Conservation (phyloP, 2,113 vertebrate species). For the Ascaphus truei region DNA sequence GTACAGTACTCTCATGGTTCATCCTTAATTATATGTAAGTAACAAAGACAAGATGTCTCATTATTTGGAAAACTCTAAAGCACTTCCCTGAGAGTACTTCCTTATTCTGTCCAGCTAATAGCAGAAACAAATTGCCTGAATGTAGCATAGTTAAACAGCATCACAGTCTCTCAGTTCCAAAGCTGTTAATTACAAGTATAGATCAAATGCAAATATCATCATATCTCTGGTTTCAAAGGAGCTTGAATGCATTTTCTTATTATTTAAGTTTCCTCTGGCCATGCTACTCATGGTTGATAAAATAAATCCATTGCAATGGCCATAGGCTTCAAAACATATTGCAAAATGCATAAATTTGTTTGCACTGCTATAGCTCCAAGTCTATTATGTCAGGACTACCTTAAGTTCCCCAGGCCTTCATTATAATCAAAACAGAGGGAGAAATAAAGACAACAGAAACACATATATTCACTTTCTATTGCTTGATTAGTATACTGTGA, state of each 20-base stretch:
- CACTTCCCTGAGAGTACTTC: constrained; percentile 24
- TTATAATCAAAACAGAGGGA: background rate
- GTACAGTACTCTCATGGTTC: constrained; percentile 16
- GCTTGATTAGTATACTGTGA: too few relatives aligned
- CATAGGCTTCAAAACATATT: background rate
- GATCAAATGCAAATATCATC: constrained; percentile 34
- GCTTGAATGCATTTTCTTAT: background rate
- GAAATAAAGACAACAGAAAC: background rate
- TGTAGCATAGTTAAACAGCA: constrained; percentile 28
- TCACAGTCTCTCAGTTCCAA: constrained; percentile 11
- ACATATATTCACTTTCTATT: too few relatives aligned
- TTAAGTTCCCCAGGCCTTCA: background rate
- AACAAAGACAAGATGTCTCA: constrained; percentile 18
- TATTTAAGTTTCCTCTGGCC: constrained; percentile 6
- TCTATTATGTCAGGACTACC: background rate
- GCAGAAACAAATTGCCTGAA: constrained; percentile 17
- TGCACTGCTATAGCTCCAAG: background rate
- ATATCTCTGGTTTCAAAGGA: constrained; percentile 16
- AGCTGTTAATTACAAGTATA: constrained; percentile 36
- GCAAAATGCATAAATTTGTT: background rate
- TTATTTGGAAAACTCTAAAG: constrained; percentile 23
- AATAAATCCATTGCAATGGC: background rate
- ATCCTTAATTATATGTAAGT: constrained; percentile 23
- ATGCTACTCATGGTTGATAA: background rate
- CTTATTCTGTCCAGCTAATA: constrained; percentile 27